Base-by-base conservation (phyloP, 2,888 invertebrate genomes). In the Cybosia mesomella region DNA sequence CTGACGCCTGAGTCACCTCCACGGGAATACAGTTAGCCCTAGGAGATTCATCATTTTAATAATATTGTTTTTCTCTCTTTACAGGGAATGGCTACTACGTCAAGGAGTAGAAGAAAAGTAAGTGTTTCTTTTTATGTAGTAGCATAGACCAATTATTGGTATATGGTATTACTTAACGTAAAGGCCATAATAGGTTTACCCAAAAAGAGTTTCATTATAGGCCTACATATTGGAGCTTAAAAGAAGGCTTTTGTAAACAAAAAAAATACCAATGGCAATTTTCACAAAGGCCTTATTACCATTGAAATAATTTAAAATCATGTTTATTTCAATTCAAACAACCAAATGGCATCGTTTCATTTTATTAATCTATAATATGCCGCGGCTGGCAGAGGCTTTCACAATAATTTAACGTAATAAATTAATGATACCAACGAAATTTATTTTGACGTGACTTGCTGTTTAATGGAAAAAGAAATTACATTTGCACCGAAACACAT, bases 81-180 rank as follows among this genome's bases (percentile, higher is more conserved):
- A 61, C 91, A 94, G 94, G 93, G 94, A 71, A 94, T 94, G 93
- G 86, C 86, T 57, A 86, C 86, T 64, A 86, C 86, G n/a, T 86
- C 86, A 65, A 84, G 86, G 67, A 86, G 81, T 75, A 84, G 86
- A 70, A 86, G 88, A 86, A 89, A 89, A 87, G 89, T 89, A 70
- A 88, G 85, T 82, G 22, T 65, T 54, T 32, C 62, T 58, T 60
- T 59, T 43, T 28, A 39, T 15, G 11, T 55, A 18, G 21, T 55
- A 18, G 18, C 13, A n/a, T n/a, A n/a, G n/a, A n/a, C n/a, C n/a
- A n/a, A n/a, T n/a, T n/a, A n/a, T n/a, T n/a, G n/a, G n/a, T n/a
- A n/a, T n/a, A n/a, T n/a, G n/a, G n/a, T n/a, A n/a, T n/a, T 36
- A 55, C 1, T 4, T 28, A 36, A 58, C 34, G 21, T 65, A 18